A percentile compares a stretch with the other conserved stretches of the same genome.
Conservation (phyloP, 1,140 invertebrate species). For the Drosophila littoralis region DNA sequence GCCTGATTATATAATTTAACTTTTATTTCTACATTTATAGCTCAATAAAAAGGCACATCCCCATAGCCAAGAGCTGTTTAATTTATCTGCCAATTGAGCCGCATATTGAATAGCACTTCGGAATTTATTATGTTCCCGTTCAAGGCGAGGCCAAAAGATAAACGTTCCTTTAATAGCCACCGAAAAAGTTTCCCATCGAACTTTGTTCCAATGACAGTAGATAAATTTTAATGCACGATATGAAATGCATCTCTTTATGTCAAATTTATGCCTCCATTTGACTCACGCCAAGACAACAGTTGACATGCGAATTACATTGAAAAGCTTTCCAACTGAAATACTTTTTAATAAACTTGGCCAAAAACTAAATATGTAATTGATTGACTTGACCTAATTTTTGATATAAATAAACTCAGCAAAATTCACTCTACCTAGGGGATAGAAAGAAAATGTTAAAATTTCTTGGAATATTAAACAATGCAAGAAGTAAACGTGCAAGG, state of each 20-base stretch:
- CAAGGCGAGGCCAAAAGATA: slow-evolving; percentile 38
- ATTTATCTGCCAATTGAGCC: slow-evolving; percentile 47
- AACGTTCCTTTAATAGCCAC: slow-evolving; percentile 69
- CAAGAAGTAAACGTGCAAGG: no score
- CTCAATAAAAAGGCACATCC: slow-evolving; percentile 72
- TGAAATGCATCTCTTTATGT: slow-evolving; percentile 1
- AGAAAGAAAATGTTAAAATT: no score
- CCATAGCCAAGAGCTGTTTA: slow-evolving; percentile 30
- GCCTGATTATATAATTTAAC: slow-evolving; percentile 67
- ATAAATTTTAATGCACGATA: slow-evolving; percentile 28
- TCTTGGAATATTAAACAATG: no score
- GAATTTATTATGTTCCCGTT: slow-evolving; percentile 49
- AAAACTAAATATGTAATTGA: no score
- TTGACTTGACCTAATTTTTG: no score
- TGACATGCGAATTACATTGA: slow-evolving; percentile 10
- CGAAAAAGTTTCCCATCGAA: slow-evolving; percentile 29
- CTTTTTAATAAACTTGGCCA: no score
- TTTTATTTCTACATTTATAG: slow-evolving; percentile 79
- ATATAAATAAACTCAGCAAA: no score
- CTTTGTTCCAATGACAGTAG: slow-evolving; percentile 7
- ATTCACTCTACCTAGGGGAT: no score
- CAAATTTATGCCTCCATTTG: slow-evolving; percentile 7
- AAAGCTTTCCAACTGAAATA: slow-evolving; percentile 11
- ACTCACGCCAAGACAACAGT: slow-evolving; percentile 2
- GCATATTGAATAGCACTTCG: slow-evolving; percentile 63